These are phyloP conservation scores for Epinotia demarniana DNA, from an alignment of 2,888 invertebrate genomes.

Conservation along the genomic window DNA sequence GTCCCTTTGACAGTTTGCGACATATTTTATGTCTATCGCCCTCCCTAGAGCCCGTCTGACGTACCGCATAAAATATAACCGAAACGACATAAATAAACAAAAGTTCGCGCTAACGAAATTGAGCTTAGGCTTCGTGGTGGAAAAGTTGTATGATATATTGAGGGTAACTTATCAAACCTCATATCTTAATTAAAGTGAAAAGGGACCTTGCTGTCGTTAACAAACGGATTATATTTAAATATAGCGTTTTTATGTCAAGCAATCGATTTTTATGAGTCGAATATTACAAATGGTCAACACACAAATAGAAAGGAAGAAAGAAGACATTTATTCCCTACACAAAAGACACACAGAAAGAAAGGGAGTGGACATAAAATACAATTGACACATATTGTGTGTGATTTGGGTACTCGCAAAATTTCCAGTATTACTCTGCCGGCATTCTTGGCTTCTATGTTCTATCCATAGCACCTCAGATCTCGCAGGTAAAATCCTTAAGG, in stretches of 20 bases:
- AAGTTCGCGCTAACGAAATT: conserved; percentile 12
- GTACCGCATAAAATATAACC: conserved; percentile 9
- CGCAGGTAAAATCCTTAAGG: too few species aligned
- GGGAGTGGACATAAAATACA: too few species aligned
- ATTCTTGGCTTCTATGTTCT: too few species aligned
- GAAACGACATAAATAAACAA: conserved; percentile 19
- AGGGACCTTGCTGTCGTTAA: not conserved
- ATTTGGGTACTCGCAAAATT: too few species aligned
- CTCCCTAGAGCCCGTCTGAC: conserved; percentile 23
- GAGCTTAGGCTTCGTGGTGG: conserved; percentile 5
- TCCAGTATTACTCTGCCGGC: too few species aligned
- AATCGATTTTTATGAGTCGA: not conserved
- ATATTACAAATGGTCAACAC: not conserved
- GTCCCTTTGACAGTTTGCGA: conserved; percentile 20
- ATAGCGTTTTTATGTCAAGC: not conserved
- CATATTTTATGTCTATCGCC: conserved; percentile 21
- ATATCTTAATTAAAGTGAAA: not conserved
- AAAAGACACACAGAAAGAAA: too few species aligned
- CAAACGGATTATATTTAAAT: not conserved
- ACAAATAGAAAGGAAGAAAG: too few species aligned
- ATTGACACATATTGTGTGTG: too few species aligned
- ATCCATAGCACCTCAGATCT: too few species aligned
- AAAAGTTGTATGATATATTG: conserved; percentile 12
- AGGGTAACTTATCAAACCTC: not conserved
- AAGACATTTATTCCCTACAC: too few species aligned